Evolutionary conservation across 1,140 invertebrate genomes (phyloP).

Genomic region (Ectropis grisescens): DNA sequence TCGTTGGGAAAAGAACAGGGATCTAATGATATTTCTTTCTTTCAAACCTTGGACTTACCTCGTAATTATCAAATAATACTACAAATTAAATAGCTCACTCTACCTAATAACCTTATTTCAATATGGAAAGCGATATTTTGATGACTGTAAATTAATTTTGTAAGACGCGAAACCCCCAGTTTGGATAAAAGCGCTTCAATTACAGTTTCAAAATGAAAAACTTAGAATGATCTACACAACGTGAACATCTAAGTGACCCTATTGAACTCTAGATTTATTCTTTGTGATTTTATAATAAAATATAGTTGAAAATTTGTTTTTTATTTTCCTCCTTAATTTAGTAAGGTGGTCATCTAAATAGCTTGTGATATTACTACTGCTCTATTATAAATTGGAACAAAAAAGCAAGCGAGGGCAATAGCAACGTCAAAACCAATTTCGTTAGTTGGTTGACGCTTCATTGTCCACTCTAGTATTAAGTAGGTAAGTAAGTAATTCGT

Average conservation of each 20-base stretch:
- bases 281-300: slow-evolving; percentile 69
- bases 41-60: slow-evolving; percentile 35
- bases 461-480: too few relatives aligned
- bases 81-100: too few relatives aligned
- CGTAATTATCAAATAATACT: slow-evolving; percentile 4
- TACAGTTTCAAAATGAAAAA: slow-evolving; percentile 41
- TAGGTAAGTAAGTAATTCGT: too few relatives aligned
- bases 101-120: too few relatives aligned
- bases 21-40: slow-evolving; percentile 50
- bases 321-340: too few relatives aligned
- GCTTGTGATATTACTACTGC: too few relatives aligned
- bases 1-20: slow-evolving; percentile 60
- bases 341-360: too few relatives aligned
- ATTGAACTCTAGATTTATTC: slow-evolving; percentile 67
- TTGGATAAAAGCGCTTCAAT: slow-evolving; percentile 27
- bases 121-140: too few relatives aligned
- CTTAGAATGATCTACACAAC: slow-evolving; percentile 51
- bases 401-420: too few relatives aligned
- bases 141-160: slow-evolving; percentile 47
- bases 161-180: slow-evolving; percentile 26
- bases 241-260: slow-evolving; percentile 60
- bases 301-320: slow-evolving; percentile 61
- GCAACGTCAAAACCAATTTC: too few relatives aligned
- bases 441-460: too few relatives aligned
- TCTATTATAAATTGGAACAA: too few relatives aligned